These are phyloP conservation scores for Adrianichthys oophorus DNA, from an alignment of 2,797 vertebrate species.

Conservation along the genomic window DNA sequence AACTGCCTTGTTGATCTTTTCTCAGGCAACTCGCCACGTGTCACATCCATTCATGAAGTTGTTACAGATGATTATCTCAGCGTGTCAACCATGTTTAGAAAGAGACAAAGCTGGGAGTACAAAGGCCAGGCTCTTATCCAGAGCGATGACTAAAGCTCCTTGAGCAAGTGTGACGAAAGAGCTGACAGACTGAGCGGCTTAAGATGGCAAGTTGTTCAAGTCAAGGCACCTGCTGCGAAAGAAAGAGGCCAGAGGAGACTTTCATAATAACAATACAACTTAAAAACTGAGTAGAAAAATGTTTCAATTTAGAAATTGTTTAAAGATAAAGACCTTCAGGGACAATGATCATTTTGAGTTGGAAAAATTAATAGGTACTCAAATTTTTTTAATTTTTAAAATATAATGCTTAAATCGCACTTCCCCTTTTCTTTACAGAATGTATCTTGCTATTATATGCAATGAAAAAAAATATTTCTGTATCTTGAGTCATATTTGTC, in stretches of 20 bases:
- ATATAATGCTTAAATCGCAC: too few relatives aligned
- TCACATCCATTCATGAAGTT: conserved; percentile 48
- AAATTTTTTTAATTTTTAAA: too few relatives aligned
- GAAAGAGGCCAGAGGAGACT: conserved; percentile 19
- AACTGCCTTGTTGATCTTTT: conserved; percentile 39
- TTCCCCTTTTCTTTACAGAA: too few relatives aligned
- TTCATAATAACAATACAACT: conserved; percentile 13
- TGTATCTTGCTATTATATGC: too few relatives aligned
- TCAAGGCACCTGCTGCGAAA: conserved; percentile 70
- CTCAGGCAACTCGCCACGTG: conserved; percentile 39
- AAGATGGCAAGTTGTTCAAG: conserved; percentile 45
- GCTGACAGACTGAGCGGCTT: conserved; percentile 65
- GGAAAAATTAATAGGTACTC: too few relatives aligned
- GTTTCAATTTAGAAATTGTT: conserved; percentile 1
- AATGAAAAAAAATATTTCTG: too few relatives aligned
- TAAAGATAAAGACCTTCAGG: background rate
- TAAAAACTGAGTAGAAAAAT: background rate
- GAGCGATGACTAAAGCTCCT: conserved; percentile 54
- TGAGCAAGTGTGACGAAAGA: conserved; percentile 67
- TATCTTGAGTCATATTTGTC: too few relatives aligned
- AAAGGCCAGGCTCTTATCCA: conserved; percentile 54
- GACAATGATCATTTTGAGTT: too few relatives aligned
- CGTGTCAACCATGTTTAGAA: conserved; percentile 26
- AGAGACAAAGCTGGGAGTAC: conserved; percentile 36
- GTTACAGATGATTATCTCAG: conserved; percentile 60